A percentile compares a stretch with the other conserved stretches of the same genome.
Evolutionary conservation across 2,797 vertebrate species (phyloP).

Genomic region (Aulostomus chinensis): DNA sequence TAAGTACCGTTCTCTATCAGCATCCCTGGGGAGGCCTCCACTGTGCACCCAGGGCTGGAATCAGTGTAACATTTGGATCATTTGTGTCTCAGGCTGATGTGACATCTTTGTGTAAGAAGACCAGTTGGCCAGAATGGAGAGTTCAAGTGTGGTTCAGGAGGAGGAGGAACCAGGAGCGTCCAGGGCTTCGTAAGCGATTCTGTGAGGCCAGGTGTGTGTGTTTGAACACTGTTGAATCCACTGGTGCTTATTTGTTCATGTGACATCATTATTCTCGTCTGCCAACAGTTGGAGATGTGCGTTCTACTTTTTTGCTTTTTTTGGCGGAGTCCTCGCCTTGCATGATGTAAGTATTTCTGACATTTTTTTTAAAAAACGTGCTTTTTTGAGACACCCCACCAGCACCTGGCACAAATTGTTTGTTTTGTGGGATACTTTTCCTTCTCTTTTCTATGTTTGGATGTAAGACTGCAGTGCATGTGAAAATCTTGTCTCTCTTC

Average conservation of each 20-base stretch:
- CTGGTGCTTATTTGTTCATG: neutral
- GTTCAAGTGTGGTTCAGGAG: slow-evolving; percentile 90
- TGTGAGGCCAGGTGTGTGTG: slow-evolving; percentile 85
- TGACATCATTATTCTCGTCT: slow-evolving; percentile 35
- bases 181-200: slow-evolving; percentile 87
- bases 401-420: neutral
- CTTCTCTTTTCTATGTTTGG: neutral
- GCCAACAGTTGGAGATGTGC: slow-evolving; percentile 89
- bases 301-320: slow-evolving; percentile 86
- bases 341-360: slow-evolving; percentile 86
- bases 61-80: neutral
- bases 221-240: slow-evolving; percentile 1
- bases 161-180: slow-evolving; percentile 85
- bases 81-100: slow-evolving; percentile 80
- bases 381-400: no score
- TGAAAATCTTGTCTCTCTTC: neutral
- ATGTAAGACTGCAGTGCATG: neutral
- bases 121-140: slow-evolving; percentile 80
- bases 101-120: slow-evolving; percentile 88
- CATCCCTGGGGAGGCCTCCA: no score
- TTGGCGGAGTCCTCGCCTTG: slow-evolving; percentile 85
- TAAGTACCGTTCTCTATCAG: no score
- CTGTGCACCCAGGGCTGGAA: neutral
- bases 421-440: neutral
- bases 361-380: neutral